Conservation (phyloP, 1,140 invertebrate genomes). For the Drosophila aff. region DNA sequence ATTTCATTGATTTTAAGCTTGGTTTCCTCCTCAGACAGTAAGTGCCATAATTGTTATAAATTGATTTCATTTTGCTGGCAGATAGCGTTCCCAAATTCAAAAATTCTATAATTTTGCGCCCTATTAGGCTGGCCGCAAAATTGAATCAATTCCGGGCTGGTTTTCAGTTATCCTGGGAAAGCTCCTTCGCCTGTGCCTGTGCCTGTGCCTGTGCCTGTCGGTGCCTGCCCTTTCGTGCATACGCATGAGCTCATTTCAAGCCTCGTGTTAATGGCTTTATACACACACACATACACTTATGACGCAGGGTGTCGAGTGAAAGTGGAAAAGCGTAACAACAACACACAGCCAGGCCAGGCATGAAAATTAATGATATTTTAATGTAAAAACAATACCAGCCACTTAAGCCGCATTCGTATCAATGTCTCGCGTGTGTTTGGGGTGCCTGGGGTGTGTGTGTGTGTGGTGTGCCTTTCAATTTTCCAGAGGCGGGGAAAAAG, state of each 20-base stretch:
- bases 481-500: constrained; percentile 41
- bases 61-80: background rate
- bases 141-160: constrained; percentile 1
- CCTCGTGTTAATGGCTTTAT: constrained; percentile 64
- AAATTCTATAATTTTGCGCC: constrained; percentile 9
- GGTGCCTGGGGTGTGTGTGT: constrained; percentile 40
- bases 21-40: background rate
- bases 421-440: constrained; percentile 18
- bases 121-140: constrained; percentile 11
- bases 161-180: background rate
- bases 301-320: constrained; percentile 28
- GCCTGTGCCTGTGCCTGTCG: background rate
- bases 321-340: constrained; percentile 13
- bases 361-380: constrained; percentile 82
- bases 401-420: constrained; percentile 71
- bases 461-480: constrained; percentile 59
- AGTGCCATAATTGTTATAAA: constrained; percentile 5
- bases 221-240: constrained; percentile 19
- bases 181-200: background rate
- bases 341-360: constrained; percentile 51
- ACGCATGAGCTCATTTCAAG: constrained; percentile 42
- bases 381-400: constrained; percentile 81
- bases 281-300: constrained; percentile 24
- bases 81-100: background rate
- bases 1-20: too few relatives aligned